Evolutionary conservation across 2,113 vertebrate genomes (phyloP), one percentile per base, ranked within the genome.

Genomic region (Eolophus roseicapilla): DNA sequence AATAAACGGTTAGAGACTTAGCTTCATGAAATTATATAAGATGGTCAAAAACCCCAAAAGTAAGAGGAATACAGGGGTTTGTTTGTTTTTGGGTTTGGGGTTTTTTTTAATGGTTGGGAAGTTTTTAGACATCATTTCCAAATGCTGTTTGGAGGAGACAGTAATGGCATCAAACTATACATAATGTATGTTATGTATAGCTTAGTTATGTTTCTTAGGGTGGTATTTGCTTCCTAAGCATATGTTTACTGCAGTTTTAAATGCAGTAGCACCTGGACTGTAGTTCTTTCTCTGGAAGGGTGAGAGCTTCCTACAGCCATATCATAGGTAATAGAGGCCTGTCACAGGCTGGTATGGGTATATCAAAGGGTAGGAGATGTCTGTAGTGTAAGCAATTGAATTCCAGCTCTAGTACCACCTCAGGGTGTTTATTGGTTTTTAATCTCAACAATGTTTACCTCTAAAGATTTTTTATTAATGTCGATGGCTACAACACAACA

Each of bases 371-470:
- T 44, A 46, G 11, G 46, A 35, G 28, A 28, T 86, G 5, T 5
- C 29, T 77, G 12, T 43, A 64, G 12, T 37, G 92, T 49, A 69
- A 24, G 24, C 53, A 80, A 17, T 21, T 76, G n/a, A 76, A 80
- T 77, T 91, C 29, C 33, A 31, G 19, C 20, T 82, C 27, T 52
- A 13, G 20, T 28, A 14, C 29, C 5, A 6, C 33, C 64, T 80
- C 57, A 86, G 27, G 59, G 20, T 64, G 21, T 96, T 93, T 83
- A 67, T 60, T n/a, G 29, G 65, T 82, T 95, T 53, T 95, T 95
- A 68, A 65, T 81, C 35, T 88, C 15, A 79, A 83, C 20, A 64
- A 29, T 7, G 16, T 73, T 85, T 85, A 33, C 17, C 44, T 63
- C 6, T 47, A 47, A 80, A 62, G 6, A 4, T 17, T 71, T 86